Conservation (phyloP, 2,113 vertebrate species). For the Ahaetulla prasina region DNA sequence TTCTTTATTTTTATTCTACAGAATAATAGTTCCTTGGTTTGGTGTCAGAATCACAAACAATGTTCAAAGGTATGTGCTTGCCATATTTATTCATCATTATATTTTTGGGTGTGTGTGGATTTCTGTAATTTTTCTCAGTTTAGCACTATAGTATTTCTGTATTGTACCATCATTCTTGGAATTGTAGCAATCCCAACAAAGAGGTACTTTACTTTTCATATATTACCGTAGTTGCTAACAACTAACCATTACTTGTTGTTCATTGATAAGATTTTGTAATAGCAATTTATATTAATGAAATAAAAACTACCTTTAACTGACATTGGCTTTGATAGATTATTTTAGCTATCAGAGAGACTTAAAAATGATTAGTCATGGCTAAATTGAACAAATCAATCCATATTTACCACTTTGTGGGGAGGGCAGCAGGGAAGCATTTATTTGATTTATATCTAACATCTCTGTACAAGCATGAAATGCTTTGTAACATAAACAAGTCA, state of each 20-base stretch:
- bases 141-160: not conserved
- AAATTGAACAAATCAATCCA: not conserved
- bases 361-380: not conserved
- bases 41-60: conserved; percentile 98
- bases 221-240: not conserved
- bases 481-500: not conserved
- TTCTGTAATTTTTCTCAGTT: not conserved
- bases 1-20: conserved; percentile 58
- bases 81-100: not conserved
- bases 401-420: not conserved
- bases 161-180: not conserved
- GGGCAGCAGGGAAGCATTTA: not conserved
- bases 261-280: not conserved
- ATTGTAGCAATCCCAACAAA: not conserved
- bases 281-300: conserved; percentile 4
- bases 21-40: conserved; percentile 93
- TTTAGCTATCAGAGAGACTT: not conserved
- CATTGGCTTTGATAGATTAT: not conserved
- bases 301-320: not conserved
- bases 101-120: not conserved
- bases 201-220: not conserved
- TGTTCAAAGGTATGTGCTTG: conserved; percentile 86
- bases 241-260: not conserved
- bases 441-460: not conserved
- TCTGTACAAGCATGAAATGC: not conserved